Evolutionary conservation across 2,113 vertebrate species (phyloP).

Genomic region (Anser cygnoides): DNA sequence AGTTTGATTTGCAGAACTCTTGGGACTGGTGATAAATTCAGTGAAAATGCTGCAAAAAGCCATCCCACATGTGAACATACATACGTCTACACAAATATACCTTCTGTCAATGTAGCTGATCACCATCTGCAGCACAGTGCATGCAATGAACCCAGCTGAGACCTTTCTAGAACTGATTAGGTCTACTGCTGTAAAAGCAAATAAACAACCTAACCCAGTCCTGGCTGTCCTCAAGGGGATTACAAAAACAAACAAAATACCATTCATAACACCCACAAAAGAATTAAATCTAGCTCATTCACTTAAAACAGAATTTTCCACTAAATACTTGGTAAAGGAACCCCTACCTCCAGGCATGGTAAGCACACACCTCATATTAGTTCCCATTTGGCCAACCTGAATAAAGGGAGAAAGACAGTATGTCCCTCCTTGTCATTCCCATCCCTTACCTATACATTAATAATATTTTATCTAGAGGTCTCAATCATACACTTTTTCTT

Average conservation of each 20-base stretch:
- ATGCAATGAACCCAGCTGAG: not conserved
- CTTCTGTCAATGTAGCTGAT: accelerated
- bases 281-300: not conserved
- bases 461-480: not conserved
- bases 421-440: not conserved
- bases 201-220: not conserved
- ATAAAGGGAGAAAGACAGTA: not conserved
- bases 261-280: not conserved
- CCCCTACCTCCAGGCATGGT: not conserved
- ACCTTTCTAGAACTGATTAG: not conserved
- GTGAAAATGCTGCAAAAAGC: not conserved
- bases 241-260: not conserved
- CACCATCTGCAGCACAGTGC: accelerated
- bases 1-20: not conserved
- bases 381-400: not conserved
- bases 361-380: not conserved
- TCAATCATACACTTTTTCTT: not conserved
- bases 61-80: not conserved
- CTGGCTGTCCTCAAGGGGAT: not conserved
- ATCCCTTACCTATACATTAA: not conserved
- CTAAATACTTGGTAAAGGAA: not conserved
- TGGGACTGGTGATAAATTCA: not conserved
- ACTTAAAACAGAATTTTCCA: not conserved
- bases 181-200: not conserved
- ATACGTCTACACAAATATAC: not conserved